Base-by-base conservation (phyloP, 2,888 invertebrate species). In the Ferdinandea cuprea region DNA sequence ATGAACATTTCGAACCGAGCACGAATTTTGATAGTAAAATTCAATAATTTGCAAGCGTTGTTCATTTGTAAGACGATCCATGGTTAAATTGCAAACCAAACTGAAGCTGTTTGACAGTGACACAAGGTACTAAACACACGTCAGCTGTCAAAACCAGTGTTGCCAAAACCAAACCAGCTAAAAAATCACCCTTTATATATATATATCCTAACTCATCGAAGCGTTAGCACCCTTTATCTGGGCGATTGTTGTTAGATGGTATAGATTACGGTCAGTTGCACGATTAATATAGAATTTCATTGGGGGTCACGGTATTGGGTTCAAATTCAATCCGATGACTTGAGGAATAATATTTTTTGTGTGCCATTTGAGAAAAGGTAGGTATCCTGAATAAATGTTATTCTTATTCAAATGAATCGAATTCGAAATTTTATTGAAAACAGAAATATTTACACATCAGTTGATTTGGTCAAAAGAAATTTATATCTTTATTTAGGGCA, bases 331-430 rank as follows among this genome's bases (percentile, higher is more conserved):
- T 40, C 25, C 21, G 8, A 56, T 56, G 56, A 15, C 25, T 40
- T 25, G 25, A 1, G 9, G 21, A 15, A 56, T 40, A n/a, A n/a
- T n/a, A n/a, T n/a, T n/a, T 40, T 40, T 40, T 56, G 25, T 56
- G 3, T 40, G 13, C 40, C 11, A 25, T 56, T 56, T 21, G n/a
- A 40, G 2, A 25, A 56, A 40, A 56, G 25, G 56, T 35, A 37
- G 13, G 3, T 9, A 28, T 50, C 37, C 17, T 19, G 50, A 40
- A 65, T 65, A 40, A 65, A 52, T 65, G 28, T 30, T 40, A 40
- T 52, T 65, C 37, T 65, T 65, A 65, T 65, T 65, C 50, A 65
- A 65, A 65, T 65, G 63, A 28, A 37, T 65, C 17, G 17, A 21
- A 50, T 25, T 37, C n/a, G n/a, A n/a, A 63, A n/a, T 13, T 50